Evolutionary conservation across 2,888 invertebrate genomes (phyloP), one percentile per base, ranked within the genome.

Genomic region (Temnothorax ravouxi): DNA sequence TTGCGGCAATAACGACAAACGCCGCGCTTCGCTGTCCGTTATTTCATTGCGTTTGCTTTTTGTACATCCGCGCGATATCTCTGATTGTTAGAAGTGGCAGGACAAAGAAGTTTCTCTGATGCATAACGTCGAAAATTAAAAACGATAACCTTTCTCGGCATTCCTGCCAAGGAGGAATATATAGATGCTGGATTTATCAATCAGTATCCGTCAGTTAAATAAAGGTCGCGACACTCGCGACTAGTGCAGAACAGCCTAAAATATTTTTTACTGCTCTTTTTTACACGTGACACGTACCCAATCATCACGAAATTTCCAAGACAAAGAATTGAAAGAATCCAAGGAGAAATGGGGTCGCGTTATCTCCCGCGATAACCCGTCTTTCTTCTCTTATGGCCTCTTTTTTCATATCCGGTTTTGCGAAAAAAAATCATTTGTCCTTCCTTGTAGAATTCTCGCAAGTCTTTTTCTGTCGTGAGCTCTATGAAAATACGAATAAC

Each of bases 251-350:
- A 77, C 41, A 9, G 25, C 29, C 13, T 41, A 29, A 54, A 52
- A 25, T 41, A 41, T 47, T 47, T 47, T 67, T 3, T 75, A 21
- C 15, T 15, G 13, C 52, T 54, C 41, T 5, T 34, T 62, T 52
- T 41, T 54, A 67, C 18, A 29, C 13, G n/a, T 41, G 77, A 77
- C 52, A 18, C 41, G 54, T 29, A 54, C 9, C 69, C 69, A 21
- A 77, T 77, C 77, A 77, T 69, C 41, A 52, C n/a, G 38, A 69
- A 77, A 41, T 54, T 54, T 77, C 38, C 67, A 77, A 69, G 77
- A 77, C 69, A 67, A 77, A 77, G 77, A 77, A 67, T 54, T 69
- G 41, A 41, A 54, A 77, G 66, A 54, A 52, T 69, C 54, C 9
- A 13, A n/a, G 6, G 72, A n/a, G 74, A 72, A 80, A 80, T 25